Conservation (phyloP, 2,888 invertebrate genomes). For the Anodontia alba region DNA sequence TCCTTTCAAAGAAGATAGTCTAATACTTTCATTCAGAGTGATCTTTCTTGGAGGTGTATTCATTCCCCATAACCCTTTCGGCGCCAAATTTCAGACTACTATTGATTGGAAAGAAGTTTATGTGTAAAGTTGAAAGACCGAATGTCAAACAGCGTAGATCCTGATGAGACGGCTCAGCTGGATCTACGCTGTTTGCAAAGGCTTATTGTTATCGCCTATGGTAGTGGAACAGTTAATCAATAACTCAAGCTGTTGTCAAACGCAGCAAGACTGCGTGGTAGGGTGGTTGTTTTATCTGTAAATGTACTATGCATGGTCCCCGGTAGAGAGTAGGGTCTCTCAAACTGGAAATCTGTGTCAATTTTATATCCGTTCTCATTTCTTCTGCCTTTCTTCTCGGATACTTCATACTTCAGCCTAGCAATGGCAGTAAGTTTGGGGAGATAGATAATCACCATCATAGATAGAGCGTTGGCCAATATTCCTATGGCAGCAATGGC, state of each 20-base stretch:
- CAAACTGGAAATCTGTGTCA: slow-evolving; percentile 78
- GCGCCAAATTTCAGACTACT: too few species aligned
- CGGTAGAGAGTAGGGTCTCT: slow-evolving; percentile 77
- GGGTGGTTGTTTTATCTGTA: slow-evolving; percentile 67
- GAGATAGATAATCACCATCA: slow-evolving; percentile 96
- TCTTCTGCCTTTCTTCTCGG: slow-evolving; percentile 59
- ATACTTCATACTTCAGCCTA: slow-evolving; percentile 74
- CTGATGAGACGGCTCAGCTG: too few species aligned
- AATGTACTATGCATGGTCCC: slow-evolving; percentile 72
- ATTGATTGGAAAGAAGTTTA: too few species aligned
- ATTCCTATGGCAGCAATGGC: slow-evolving; percentile 95
- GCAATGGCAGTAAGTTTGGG: slow-evolving; percentile 88
- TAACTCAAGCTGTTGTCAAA: slow-evolving; percentile 77
- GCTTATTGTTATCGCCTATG: too few species aligned
- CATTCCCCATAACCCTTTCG: too few species aligned
- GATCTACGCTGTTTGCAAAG: too few species aligned
- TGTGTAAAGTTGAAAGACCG: too few species aligned
- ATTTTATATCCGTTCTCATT: slow-evolving; percentile 73
- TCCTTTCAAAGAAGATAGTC: too few species aligned
- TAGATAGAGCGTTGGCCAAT: slow-evolving; percentile 92
- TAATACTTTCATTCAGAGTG: too few species aligned
- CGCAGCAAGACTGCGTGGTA: slow-evolving; percentile 69
- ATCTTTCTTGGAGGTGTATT: too few species aligned
- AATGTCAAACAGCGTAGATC: too few species aligned
- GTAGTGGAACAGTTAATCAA: too few species aligned